A percentile compares a stretch with the other conserved stretches of the same genome.
Evolutionary conservation across 2,113 vertebrate species (phyloP).

Genomic region (Tylochromis polylepis): DNA sequence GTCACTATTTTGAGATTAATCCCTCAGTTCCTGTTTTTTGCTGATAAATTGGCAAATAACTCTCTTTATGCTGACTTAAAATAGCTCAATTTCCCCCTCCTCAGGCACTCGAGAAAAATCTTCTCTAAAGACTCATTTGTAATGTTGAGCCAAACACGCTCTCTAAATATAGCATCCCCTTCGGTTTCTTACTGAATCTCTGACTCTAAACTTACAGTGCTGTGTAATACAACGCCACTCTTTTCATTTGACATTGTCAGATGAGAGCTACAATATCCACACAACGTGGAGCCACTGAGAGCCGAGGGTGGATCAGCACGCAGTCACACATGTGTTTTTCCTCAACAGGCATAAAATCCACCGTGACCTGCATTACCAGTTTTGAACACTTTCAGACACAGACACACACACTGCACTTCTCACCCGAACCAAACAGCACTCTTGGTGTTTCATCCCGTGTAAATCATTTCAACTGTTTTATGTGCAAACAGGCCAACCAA

Average conservation of each 20-base stretch:
- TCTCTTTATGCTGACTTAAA: not conserved
- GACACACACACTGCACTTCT: not conserved
- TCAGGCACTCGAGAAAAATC: not conserved
- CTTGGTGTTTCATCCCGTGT: constrained; percentile 16
- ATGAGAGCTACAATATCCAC: not conserved
- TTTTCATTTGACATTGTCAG: not conserved
- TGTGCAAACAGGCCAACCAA: constrained; percentile 33
- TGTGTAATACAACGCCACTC: constrained; percentile 8
- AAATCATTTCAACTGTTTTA: constrained; percentile 45
- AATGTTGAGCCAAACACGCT: not conserved
- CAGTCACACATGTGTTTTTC: not conserved
- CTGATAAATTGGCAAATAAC: not conserved
- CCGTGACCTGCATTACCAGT: not conserved
- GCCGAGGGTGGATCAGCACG: not conserved
- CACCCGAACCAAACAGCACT: constrained; percentile 9
- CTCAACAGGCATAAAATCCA: constrained; percentile 23
- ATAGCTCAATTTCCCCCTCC: not conserved
- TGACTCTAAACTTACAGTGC: not conserved
- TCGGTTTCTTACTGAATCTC: not conserved
- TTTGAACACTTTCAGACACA: not conserved
- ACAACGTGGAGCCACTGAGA: not conserved
- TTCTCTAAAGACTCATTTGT: not conserved
- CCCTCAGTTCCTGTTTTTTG: not conserved
- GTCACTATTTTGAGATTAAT: not conserved
- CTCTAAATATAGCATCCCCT: not conserved